Evolutionary conservation across 2,888 invertebrate genomes (phyloP).

Genomic region (Itoplectis maculator): DNA sequence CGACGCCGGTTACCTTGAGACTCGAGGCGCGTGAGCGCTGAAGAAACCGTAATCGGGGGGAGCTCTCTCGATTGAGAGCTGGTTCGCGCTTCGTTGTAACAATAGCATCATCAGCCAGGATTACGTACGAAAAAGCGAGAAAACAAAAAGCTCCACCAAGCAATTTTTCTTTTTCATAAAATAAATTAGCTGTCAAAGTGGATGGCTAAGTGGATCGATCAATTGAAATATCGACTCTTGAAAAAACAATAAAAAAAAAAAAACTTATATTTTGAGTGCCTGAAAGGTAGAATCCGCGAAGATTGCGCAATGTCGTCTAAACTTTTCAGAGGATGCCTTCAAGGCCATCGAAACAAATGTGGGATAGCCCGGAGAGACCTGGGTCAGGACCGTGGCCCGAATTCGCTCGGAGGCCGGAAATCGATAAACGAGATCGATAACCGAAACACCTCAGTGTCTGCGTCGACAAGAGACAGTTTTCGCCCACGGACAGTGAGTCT

Average conservation of each 20-base stretch:
- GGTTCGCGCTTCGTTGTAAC: conserved; percentile 10
- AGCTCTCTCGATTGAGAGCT: neutral
- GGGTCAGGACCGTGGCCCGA: conserved; percentile 17
- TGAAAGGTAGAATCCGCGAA: neutral
- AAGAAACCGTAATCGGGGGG: conserved; percentile 20
- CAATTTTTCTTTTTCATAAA: neutral
- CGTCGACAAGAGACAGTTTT: neutral
- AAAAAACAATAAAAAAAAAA: too few species aligned
- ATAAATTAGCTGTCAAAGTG: too few species aligned
- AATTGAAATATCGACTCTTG: too few species aligned
- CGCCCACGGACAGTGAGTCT: conserved; percentile 19
- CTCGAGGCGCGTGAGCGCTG: conserved; percentile 6
- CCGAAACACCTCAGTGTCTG: neutral
- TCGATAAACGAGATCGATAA: conserved; percentile 26
- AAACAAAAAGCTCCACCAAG: neutral
- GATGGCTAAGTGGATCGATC: too few species aligned
- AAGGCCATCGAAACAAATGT: conserved; percentile 6
- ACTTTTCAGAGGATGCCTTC: neutral
- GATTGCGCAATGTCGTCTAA: neutral
- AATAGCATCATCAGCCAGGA: neutral
- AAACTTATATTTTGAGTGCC: too few species aligned
- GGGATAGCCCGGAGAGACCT: neutral
- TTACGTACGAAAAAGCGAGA: neutral
- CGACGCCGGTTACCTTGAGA: conserved; percentile 15
- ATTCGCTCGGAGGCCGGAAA: conserved; percentile 6